A percentile compares a stretch with the other conserved stretches of the same genome.
Conservation (phyloP, 2,797 vertebrate genomes). For the Trachops cirrhosus region DNA sequence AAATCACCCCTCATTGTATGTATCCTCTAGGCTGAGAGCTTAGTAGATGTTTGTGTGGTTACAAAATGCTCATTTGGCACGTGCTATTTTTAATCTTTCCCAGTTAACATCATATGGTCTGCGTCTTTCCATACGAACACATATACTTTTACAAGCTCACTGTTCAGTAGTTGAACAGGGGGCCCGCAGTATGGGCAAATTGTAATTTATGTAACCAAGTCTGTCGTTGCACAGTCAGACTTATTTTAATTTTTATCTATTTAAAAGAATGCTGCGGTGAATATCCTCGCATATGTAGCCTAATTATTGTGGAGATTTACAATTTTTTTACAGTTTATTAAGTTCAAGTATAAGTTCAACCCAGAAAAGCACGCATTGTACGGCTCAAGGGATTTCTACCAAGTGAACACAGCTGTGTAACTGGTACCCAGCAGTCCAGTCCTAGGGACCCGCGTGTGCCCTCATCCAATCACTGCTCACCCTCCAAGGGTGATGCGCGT, state of each 20-base stretch:
- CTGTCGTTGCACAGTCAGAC: neutral
- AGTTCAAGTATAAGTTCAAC: neutral
- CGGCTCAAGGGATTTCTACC: neutral
- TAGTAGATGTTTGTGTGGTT: neutral
- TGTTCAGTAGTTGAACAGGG: neutral
- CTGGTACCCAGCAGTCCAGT: accelerated
- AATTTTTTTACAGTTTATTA: neutral
- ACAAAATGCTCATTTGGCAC: neutral
- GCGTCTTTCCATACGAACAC: neutral
- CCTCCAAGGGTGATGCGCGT: neutral
- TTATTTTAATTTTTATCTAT: neutral
- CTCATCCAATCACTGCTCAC: neutral
- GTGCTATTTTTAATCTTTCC: neutral
- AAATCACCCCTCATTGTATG: accelerated
- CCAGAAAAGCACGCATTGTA: neutral
- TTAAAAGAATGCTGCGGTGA: neutral
- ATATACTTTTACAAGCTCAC: neutral
- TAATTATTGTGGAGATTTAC: neutral
- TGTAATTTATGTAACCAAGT: neutral
- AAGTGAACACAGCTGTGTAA: neutral
- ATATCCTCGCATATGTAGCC: neutral
- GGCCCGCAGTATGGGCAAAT: neutral
- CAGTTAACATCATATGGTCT: neutral
- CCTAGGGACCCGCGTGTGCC: accelerated
- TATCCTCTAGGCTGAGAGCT: neutral